These are phyloP conservation scores for Ptilorrhoa leucosticta DNA, from an alignment of 2,113 vertebrate species.

Conservation along the genomic window DNA sequence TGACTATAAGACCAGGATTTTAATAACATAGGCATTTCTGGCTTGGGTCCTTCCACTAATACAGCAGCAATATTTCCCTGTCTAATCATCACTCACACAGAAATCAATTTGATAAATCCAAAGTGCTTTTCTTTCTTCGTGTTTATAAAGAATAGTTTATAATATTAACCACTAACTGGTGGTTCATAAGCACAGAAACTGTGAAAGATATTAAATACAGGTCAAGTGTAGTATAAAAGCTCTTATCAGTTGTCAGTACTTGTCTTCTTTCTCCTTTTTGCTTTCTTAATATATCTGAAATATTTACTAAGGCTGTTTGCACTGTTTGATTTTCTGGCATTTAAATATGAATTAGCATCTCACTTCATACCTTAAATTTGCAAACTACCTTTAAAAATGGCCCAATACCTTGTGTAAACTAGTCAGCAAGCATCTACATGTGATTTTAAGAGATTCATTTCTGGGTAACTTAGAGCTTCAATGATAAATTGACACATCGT, in stretches of 20 bases:
- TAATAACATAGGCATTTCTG: slow-evolving; percentile 48
- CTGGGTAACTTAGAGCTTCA: background rate
- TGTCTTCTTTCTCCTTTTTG: background rate
- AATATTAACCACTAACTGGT: background rate
- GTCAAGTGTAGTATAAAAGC: background rate
- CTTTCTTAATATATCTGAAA: background rate
- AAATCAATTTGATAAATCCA: slow-evolving; percentile 23
- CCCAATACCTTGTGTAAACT: background rate
- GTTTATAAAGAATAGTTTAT: background rate
- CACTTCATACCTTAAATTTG: background rate
- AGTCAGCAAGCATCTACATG: background rate
- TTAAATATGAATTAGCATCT: background rate
- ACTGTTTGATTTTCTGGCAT: background rate
- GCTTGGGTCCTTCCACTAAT: background rate
- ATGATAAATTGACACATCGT: background rate
- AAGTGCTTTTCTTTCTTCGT: background rate
- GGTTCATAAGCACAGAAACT: background rate
- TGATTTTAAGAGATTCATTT: background rate
- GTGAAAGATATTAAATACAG: background rate
- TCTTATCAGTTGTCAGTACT: background rate
- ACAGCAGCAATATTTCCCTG: slow-evolving; percentile 18
- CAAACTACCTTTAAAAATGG: background rate
- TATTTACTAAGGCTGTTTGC: background rate
- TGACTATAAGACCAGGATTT: slow-evolving; percentile 13
- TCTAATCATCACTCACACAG: slow-evolving; percentile 38